phyloP scores from a whole-genome alignment of 2,113 vertebrate species.

The Mus spicilegus region DNA sequence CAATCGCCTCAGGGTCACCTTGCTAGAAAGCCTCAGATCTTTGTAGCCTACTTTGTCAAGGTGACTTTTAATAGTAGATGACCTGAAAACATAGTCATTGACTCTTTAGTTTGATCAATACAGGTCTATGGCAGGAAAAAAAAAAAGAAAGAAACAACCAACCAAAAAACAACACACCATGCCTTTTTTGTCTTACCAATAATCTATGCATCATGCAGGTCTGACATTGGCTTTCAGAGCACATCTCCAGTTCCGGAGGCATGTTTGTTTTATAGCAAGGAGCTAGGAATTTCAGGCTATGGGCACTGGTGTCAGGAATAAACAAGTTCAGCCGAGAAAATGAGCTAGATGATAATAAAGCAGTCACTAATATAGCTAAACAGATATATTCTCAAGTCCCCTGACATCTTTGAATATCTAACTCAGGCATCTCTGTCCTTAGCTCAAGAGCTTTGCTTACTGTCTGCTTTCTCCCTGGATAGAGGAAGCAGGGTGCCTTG shows the following conservation, averaged over 20 bases:
- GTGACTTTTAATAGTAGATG: slow-evolving; percentile 62
- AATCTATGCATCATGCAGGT: background rate
- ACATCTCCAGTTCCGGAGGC: slow-evolving; percentile 40
- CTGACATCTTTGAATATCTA: slow-evolving; percentile 49
- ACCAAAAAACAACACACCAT: background rate
- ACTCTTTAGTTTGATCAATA: slow-evolving; percentile 67
- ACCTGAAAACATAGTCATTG: slow-evolving; percentile 49
- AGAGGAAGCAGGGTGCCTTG: background rate
- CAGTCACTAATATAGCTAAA: slow-evolving; percentile 47
- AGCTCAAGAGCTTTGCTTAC: slow-evolving; percentile 22
- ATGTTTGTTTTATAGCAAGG: slow-evolving; percentile 60
- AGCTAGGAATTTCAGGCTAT: slow-evolving; percentile 40
- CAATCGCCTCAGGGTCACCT: background rate
- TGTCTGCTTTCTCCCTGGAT: background rate
- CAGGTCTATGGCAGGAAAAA: slow-evolving; percentile 19
- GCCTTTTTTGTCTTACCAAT: background rate
- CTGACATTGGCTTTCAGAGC: slow-evolving; percentile 60
- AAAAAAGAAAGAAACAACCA: background rate
- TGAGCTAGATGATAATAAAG: slow-evolving; percentile 64
- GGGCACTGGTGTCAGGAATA: background rate
- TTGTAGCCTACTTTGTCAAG: background rate
- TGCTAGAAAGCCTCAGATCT: background rate
- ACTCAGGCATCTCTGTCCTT: slow-evolving; percentile 30
- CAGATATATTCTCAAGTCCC: slow-evolving; percentile 33
- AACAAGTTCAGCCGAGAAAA: background rate